Percentiles rank a stretch among this genome's conserved stretches.
These are phyloP conservation scores for Hystrix brachyura DNA, from an alignment of 2,113 vertebrate species.

Conservation along the genomic window DNA sequence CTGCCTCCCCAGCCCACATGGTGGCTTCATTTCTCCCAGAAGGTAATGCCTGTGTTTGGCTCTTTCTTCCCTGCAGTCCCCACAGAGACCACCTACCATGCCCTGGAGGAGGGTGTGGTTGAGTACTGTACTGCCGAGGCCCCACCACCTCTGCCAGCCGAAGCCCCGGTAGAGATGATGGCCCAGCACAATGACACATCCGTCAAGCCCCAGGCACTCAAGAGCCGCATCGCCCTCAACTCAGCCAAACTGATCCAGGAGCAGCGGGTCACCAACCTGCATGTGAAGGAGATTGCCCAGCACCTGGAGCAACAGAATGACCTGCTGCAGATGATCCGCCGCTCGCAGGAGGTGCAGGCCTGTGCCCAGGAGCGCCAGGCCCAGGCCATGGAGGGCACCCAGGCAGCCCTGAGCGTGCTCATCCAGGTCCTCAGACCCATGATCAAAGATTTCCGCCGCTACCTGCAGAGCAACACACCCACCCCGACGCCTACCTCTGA, in stretches of 20 bases:
- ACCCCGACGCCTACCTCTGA: slow-evolving; percentile 75
- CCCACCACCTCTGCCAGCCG: slow-evolving; percentile 87
- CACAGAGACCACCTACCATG: slow-evolving; percentile 94
- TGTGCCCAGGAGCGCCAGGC: slow-evolving; percentile 97
- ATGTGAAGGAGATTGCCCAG: slow-evolving; percentile 97
- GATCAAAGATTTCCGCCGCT: slow-evolving; percentile 96
- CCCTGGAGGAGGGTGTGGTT: slow-evolving; percentile 95
- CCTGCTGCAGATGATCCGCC: slow-evolving; percentile 96
- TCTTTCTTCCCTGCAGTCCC: slow-evolving; percentile 86
- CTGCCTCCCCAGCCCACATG: neutral
- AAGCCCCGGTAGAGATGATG: slow-evolving; percentile 94
- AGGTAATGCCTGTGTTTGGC: slow-evolving; percentile 63
- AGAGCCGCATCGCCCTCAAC: slow-evolving; percentile 97
- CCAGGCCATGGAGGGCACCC: slow-evolving; percentile 97
- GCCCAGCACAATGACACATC: slow-evolving; percentile 90
- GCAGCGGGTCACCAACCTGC: slow-evolving; percentile 97
- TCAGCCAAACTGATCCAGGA: slow-evolving; percentile 97
- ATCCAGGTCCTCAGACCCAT: slow-evolving; percentile 96
- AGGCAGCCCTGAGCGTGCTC: slow-evolving; percentile 95
- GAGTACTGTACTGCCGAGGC: slow-evolving; percentile 97
- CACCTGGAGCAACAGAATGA: slow-evolving; percentile 98
- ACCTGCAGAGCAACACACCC: slow-evolving; percentile 92
- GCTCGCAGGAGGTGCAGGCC: slow-evolving; percentile 96
- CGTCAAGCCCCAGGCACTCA: slow-evolving; percentile 95
- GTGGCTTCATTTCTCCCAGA: slow-evolving; percentile 4